Evolutionary conservation across 2,797 vertebrate species (phyloP).

Genomic region (Enteromius argenteus): DNA sequence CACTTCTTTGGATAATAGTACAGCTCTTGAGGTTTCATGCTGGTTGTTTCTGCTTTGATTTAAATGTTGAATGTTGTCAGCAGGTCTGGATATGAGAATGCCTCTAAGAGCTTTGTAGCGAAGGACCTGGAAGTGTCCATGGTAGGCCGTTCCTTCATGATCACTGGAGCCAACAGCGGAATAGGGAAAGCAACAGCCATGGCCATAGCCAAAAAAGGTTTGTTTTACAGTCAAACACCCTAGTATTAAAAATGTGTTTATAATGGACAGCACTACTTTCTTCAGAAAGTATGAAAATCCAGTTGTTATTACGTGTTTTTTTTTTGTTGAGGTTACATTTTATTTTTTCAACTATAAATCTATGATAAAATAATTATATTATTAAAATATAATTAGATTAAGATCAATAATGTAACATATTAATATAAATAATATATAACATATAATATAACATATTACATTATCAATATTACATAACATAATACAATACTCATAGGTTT

Average conservation of each 20-base stretch:
- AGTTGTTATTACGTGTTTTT: too few relatives aligned
- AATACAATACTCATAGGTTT: not conserved
- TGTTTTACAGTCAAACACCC: not conserved
- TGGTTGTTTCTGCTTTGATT: not conserved
- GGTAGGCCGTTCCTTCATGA: slow-evolving; percentile 78
- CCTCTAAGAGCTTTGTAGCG: slow-evolving; percentile 70
- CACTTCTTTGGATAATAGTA: not conserved
- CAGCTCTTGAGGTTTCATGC: slow-evolving; percentile 5
- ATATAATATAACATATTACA: not conserved
- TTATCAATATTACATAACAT: not conserved
- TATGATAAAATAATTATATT: too few relatives aligned
- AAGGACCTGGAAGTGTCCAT: slow-evolving; percentile 75
- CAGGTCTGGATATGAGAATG: slow-evolving; percentile 74
- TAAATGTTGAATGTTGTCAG: slow-evolving; percentile 12
- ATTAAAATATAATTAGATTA: too few relatives aligned
- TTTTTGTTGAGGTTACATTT: too few relatives aligned
- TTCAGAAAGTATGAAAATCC: too few relatives aligned
- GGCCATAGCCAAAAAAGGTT: slow-evolving; percentile 81
- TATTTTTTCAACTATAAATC: too few relatives aligned
- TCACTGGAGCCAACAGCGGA: slow-evolving; percentile 81
- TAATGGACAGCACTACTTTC: too few relatives aligned
- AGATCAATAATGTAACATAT: too few relatives aligned
- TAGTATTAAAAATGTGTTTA: too few relatives aligned
- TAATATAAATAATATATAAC: too few relatives aligned
- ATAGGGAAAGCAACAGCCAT: slow-evolving; percentile 77